A percentile compares a stretch with the other conserved stretches of the same genome.
Evolutionary conservation across 2,888 invertebrate species (phyloP).

Genomic region (Pyrrhosoma nymphula): DNA sequence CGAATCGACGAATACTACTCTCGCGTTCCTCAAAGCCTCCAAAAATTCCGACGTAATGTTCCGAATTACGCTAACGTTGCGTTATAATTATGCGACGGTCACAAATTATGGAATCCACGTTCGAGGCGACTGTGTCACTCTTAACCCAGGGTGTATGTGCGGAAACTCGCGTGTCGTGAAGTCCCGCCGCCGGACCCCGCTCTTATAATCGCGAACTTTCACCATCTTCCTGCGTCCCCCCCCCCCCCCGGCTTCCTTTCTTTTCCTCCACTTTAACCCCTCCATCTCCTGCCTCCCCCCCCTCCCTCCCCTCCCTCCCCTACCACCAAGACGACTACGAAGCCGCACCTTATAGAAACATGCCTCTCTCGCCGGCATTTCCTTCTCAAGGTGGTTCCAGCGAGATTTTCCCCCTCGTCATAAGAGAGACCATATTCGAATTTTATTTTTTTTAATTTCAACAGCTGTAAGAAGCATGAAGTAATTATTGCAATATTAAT

Average conservation of each 20-base stretch:
- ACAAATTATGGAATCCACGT: constrained; percentile 1
- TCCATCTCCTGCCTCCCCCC: neutral
- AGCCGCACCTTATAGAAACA: neutral
- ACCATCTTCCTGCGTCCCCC: neutral
- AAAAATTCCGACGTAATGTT: neutral
- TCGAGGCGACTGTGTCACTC: neutral
- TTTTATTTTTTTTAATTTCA: no score
- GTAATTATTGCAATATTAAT: no score
- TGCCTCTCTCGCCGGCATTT: neutral
- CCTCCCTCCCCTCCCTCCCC: neutral
- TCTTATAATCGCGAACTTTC: constrained; percentile 31
- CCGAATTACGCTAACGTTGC: neutral
- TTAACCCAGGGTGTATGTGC: neutral
- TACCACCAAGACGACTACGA: no score
- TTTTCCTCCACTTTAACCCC: no score
- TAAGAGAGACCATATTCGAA: no score
- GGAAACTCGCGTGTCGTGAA: neutral
- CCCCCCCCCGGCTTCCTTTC: no score
- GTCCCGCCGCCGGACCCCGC: neutral
- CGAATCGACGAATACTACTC: no score
- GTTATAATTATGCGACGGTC: neutral
- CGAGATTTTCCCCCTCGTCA: neutral
- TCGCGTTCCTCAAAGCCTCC: no score
- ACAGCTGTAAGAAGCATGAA: no score
- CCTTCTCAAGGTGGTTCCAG: neutral